A percentile compares a stretch with the other conserved stretches of the same genome.
Conservation (phyloP, 2,797 vertebrate species). For the Spea hammondii region DNA sequence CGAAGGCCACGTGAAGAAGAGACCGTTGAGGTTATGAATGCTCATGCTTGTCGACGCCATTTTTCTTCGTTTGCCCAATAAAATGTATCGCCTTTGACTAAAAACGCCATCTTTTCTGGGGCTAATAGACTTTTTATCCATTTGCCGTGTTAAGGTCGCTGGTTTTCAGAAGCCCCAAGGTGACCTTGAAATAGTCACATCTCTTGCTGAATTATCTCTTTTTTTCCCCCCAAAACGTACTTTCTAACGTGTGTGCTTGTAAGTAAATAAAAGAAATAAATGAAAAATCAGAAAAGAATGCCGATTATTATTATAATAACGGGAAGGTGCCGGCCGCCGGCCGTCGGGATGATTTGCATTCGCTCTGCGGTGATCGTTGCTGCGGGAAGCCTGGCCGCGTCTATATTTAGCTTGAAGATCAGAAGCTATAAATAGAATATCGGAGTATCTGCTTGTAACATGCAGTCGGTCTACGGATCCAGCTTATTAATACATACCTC, state of each 20-base stretch:
- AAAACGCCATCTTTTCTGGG: too few relatives aligned
- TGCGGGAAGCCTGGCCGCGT: not conserved
- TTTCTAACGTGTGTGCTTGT: too few relatives aligned
- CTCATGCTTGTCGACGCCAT: too few relatives aligned
- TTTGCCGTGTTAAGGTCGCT: not conserved
- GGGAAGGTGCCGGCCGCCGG: not conserved
- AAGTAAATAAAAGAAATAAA: too few relatives aligned
- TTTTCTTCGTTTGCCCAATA: too few relatives aligned
- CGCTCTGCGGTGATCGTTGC: not conserved
- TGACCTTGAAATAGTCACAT: constrained; percentile 4
- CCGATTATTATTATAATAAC: too few relatives aligned
- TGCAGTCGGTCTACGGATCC: not conserved
- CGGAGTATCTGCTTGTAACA: constrained; percentile 13
- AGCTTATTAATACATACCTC: not conserved
- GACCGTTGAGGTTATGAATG: too few relatives aligned
- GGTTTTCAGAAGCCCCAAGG: not conserved
- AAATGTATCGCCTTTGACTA: too few relatives aligned
- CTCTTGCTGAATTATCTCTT: not conserved
- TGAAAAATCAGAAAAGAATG: too few relatives aligned
- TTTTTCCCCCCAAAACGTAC: not conserved
- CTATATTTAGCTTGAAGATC: constrained; percentile 25
- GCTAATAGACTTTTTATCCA: too few relatives aligned
- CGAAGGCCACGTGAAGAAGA: too few relatives aligned
- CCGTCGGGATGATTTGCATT: not conserved
- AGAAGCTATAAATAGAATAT: constrained; percentile 12